A percentile compares a stretch with the other conserved stretches of the same genome.
These are phyloP conservation scores for Tamandua tetradactyla DNA, from an alignment of 2,797 vertebrate species.

Conservation along the genomic window DNA sequence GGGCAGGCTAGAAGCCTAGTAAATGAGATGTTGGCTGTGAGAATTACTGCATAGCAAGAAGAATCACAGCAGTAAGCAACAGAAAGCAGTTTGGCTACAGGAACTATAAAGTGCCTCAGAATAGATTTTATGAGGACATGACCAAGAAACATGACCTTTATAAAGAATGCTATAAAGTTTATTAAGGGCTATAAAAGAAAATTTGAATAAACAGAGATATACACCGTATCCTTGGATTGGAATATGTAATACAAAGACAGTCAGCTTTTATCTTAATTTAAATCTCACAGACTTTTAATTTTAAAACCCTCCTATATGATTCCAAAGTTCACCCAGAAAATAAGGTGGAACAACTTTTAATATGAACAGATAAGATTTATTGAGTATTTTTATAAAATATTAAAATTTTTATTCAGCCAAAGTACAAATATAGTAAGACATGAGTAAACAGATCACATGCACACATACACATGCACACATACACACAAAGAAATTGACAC, in stretches of 20 bases:
- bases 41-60: not conserved
- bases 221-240: not conserved
- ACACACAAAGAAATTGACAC: too few relatives aligned
- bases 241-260: not conserved
- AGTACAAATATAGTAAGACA: not conserved
- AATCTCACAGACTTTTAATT: not conserved
- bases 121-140: slow-evolving; percentile 16
- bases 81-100: not conserved
- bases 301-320: not conserved
- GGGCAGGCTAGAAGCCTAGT: not conserved
- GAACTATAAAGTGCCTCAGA: not conserved
- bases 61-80: not conserved
- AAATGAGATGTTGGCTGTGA: not conserved
- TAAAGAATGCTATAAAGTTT: not conserved
- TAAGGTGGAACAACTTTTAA: not conserved
- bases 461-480: not conserved
- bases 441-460: not conserved
- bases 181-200: not conserved
- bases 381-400: not conserved
- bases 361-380: not conserved
- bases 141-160: not conserved
- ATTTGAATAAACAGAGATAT: not conserved
- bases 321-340: not conserved
- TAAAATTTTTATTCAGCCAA: not conserved
- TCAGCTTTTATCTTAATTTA: not conserved